Conservation (phyloP, 2,113 vertebrate genomes). For the Daphoenositta chrysoptera region DNA sequence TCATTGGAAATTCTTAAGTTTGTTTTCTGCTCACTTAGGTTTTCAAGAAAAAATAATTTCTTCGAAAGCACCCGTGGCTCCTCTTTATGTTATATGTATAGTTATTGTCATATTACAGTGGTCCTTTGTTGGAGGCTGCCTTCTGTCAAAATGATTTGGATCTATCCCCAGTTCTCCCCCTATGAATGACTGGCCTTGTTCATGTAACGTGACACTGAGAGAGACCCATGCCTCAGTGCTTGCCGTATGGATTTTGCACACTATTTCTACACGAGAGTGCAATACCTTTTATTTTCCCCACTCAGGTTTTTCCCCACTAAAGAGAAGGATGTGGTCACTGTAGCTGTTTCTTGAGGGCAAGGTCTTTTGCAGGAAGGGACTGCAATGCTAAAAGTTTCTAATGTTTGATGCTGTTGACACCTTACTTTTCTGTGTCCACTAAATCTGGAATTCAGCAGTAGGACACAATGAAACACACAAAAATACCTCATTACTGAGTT, state of each 20-base stretch:
- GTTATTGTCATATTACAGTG: neutral
- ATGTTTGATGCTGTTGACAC: neutral
- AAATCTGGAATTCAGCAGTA: neutral
- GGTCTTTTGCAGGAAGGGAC: neutral
- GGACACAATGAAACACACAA: neutral
- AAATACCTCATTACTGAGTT: neutral
- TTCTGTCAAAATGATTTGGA: neutral
- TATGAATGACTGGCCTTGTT: neutral
- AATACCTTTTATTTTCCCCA: neutral
- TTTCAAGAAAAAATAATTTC: neutral
- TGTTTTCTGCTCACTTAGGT: neutral
- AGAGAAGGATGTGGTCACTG: neutral
- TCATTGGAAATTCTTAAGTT: neutral
- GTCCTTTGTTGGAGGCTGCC: neutral
- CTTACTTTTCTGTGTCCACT: neutral
- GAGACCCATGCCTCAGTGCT: neutral
- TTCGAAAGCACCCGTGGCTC: neutral
- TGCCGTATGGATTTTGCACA: neutral
- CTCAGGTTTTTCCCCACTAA: neutral
- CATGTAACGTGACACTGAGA: rapidly evolving
- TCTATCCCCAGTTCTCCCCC: rapidly evolving
- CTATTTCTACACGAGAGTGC: rapidly evolving
- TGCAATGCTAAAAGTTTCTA: neutral
- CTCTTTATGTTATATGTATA: neutral
- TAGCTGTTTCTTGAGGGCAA: neutral